Conservation (phyloP, 2,888 invertebrate genomes). For the Hemaris fuciformis region DNA sequence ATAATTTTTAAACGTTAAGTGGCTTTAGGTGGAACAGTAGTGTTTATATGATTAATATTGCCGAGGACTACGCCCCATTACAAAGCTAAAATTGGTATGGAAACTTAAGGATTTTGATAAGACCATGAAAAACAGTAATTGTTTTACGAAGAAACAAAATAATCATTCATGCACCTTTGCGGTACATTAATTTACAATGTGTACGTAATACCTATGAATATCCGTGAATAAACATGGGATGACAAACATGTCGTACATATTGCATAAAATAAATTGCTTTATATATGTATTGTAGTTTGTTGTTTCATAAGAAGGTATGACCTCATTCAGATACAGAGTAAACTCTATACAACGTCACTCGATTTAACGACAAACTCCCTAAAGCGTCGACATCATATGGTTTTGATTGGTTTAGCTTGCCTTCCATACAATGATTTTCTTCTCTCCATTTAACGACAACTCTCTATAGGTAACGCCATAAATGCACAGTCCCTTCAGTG, state of each 20-base stretch:
- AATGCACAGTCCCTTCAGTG: no score
- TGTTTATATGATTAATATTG: not conserved
- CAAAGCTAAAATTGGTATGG: no score
- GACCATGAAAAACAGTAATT: no score
- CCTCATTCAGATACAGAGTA: not conserved
- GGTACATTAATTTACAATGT: constrained; percentile 4
- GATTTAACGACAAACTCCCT: no score
- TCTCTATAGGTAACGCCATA: no score
- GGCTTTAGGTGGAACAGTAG: not conserved
- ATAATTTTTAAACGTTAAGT: not conserved
- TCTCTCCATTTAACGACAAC: no score
- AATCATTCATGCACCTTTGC: no score
- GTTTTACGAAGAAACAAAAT: no score
- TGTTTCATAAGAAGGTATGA: not conserved
- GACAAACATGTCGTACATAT: not conserved
- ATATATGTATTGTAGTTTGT: not conserved
- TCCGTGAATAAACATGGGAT: constrained; percentile 13
- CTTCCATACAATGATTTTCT: no score
- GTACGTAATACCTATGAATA: constrained; percentile 18
- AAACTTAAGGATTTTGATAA: not conserved
- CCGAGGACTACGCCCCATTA: not conserved
- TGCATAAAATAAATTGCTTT: not conserved
- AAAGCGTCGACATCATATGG: no score
- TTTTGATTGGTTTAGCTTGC: no score
- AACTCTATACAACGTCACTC: no score